Evolutionary conservation across 2,113 vertebrate species (phyloP).

Genomic region (Ptyas mucosa): DNA sequence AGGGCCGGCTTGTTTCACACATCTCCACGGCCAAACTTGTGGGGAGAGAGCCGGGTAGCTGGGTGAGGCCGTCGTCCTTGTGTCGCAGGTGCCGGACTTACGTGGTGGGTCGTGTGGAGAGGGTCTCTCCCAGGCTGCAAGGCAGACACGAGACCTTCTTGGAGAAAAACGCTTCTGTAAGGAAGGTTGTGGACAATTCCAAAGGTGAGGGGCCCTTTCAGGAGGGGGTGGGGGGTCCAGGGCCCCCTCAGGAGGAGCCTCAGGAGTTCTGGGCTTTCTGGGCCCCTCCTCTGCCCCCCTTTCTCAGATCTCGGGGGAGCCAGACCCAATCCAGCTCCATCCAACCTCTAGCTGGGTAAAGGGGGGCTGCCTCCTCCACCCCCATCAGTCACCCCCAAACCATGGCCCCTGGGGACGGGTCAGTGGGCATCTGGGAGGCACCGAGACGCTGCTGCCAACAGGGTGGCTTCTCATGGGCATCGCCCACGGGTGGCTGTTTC

Average conservation of each 20-base stretch:
- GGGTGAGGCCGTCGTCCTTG: background rate
- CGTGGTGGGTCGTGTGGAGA: background rate
- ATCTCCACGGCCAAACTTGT: background rate
- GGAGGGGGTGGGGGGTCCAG: too few species aligned
- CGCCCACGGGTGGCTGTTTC: background rate
- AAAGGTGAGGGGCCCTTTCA: background rate
- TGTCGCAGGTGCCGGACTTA: background rate
- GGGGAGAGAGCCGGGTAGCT: background rate
- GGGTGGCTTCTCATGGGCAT: background rate
- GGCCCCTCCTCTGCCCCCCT: background rate
- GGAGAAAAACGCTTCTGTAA: background rate
- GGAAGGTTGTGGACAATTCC: background rate
- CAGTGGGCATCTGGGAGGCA: background rate
- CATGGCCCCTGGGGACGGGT: background rate
- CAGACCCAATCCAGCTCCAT: too few species aligned
- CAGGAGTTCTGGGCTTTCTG: too few species aligned
- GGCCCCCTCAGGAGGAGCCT: background rate
- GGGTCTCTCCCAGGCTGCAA: background rate
- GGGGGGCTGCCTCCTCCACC: background rate
- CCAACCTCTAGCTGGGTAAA: background rate
- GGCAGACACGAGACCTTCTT: background rate
- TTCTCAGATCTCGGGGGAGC: background rate
- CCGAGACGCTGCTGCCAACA: background rate
- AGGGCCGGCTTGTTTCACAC: background rate
- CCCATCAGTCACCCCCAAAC: too few species aligned